phyloP scores from a whole-genome alignment of 2,797 vertebrate genomes.

The Acropternis orthonyx region DNA sequence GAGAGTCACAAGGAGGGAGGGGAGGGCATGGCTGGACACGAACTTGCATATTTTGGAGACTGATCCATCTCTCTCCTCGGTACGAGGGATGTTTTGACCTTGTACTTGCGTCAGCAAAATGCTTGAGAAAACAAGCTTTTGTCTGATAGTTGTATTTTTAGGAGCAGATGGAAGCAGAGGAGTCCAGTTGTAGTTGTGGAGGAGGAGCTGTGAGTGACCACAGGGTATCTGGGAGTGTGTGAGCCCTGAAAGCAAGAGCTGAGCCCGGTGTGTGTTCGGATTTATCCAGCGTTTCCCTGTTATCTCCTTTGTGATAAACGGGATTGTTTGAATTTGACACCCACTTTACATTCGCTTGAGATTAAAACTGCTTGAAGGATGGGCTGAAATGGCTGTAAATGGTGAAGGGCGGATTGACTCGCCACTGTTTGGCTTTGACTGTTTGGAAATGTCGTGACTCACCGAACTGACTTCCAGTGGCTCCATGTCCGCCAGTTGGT shows the following conservation, averaged over 20 bases:
- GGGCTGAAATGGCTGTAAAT: background rate
- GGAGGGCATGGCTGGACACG: background rate
- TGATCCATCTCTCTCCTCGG: background rate
- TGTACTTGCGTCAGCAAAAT: background rate
- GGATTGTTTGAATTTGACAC: background rate
- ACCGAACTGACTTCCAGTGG: background rate
- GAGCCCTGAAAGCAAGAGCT: background rate
- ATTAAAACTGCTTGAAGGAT: background rate
- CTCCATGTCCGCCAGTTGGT: background rate
- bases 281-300: background rate
- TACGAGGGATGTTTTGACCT: background rate
- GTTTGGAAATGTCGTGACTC: background rate
- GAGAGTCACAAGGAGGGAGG: background rate
- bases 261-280: background rate
- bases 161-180: slow-evolving; percentile 2
- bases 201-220: background rate
- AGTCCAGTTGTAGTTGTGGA: background rate
- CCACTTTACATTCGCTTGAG: background rate
- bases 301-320: background rate
- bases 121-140: background rate
- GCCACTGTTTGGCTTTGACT: background rate
- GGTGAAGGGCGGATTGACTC: background rate
- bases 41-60: background rate
- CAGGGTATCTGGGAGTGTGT: background rate
- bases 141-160: background rate